Base-by-base conservation (phyloP, 2,888 invertebrate genomes). In the Escarpia spicata region DNA sequence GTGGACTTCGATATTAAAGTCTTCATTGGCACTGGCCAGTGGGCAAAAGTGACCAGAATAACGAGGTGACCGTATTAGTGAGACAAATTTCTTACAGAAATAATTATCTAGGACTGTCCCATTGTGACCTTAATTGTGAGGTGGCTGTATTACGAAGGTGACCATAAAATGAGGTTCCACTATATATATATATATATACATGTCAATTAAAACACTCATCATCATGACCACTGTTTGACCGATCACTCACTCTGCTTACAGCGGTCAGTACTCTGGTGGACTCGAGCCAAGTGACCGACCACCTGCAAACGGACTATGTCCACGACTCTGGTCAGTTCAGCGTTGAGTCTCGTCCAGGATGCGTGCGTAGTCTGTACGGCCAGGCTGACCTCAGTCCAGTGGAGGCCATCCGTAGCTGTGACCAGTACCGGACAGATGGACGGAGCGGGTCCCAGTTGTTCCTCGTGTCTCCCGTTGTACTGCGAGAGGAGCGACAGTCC, bases 251-350 rank as follows among this genome's bases (percentile, higher is more conserved):
- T 75, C 26, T 75, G 75, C 75, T 98, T 98, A 92, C 97, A 98
- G 98, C 98, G 97, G 98, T 98, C 97, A 98, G 98, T 96, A 98
- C 98, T 97, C 98, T 99, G 97, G 98, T 98, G 96, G 97, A 98
- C 96, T 98, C 98, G 97, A 98, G 98, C 95, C 93, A 94, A 6
- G 92, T 95, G n/a, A 92, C 94, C 12, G 94, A 95, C 91, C 95
- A 95, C 97, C 98, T 97, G 97, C 97, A 97, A 96, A 97, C 98
- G 95, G 97, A 97, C 95, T 97, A 98, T 96, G 97, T 97, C 95
- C 97, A 98, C 96, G 97, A 97, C 96, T 97, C 98, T 95, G 97
- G 97, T 95, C 97, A 98, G 95, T 98, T 99, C 97, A 97, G 97
- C 94, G 97, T 97, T 94, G 97, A 97, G 94, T 97, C 98, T 92